Percentiles rank a stretch among this genome's conserved stretches.
These are phyloP conservation scores for Zaprionus africanus DNA, from an alignment of 1,140 invertebrate genomes.

Conservation along the genomic window DNA sequence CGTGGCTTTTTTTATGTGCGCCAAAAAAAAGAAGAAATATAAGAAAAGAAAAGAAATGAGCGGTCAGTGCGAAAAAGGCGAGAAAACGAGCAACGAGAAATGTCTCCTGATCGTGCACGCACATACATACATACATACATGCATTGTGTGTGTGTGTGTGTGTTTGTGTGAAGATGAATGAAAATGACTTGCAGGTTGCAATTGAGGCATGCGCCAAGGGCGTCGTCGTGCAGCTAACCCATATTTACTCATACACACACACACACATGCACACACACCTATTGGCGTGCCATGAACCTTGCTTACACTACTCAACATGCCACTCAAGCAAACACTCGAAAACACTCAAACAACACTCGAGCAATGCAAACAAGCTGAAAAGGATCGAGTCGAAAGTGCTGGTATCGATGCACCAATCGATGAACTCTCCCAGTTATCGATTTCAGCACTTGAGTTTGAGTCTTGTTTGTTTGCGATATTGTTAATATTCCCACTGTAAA, in stretches of 20 bases:
- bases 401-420: background rate
- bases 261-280: constrained; percentile 4
- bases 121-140: background rate
- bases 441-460: background rate
- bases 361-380: background rate
- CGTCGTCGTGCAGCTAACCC: constrained; percentile 24
- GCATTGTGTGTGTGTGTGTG: background rate
- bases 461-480: background rate
- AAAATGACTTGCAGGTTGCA: constrained; percentile 36
- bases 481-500: background rate
- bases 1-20: constrained; percentile 64
- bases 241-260: constrained; percentile 1
- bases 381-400: background rate
- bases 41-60: constrained; percentile 41
- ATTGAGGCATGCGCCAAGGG: constrained; percentile 36
- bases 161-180: constrained; percentile 33
- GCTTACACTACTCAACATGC: background rate
- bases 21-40: constrained; percentile 48
- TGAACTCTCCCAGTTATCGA: constrained; percentile 4
- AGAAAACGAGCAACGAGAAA: constrained; percentile 63
- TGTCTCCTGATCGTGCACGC: constrained; percentile 49
- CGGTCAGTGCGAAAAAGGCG: constrained; percentile 48
- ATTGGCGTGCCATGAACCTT: constrained; percentile 8
- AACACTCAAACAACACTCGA: constrained; percentile 1
- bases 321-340: background rate